A percentile compares a stretch with the other conserved stretches of the same genome.
These are phyloP conservation scores for Eilema depressum DNA, from an alignment of 2,888 invertebrate genomes.

Conservation along the genomic window DNA sequence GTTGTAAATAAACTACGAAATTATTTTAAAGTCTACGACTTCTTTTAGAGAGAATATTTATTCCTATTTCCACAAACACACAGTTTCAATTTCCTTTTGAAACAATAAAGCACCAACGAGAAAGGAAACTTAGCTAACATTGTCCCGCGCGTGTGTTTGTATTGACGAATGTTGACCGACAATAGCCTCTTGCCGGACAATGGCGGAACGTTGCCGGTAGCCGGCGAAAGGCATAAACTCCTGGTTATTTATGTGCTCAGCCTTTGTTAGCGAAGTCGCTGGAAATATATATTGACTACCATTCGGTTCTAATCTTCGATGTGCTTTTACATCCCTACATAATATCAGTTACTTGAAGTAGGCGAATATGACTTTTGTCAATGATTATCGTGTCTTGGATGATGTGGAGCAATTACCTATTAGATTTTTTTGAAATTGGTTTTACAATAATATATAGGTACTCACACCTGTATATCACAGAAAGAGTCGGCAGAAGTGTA, in stretches of 20 bases:
- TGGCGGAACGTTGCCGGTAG: background rate
- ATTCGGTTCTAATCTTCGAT: background rate
- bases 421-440: too few relatives aligned
- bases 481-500: background rate
- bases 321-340: background rate
- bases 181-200: background rate
- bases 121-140: background rate
- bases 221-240: background rate
- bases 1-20: background rate
- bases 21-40: background rate
- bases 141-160: background rate
- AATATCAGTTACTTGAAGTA: too few relatives aligned
- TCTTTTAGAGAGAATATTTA: background rate
- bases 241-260: constrained; percentile 4
- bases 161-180: background rate
- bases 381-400: background rate
- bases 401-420: too few relatives aligned
- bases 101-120: background rate
- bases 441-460: too few relatives aligned
- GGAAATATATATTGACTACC: background rate
- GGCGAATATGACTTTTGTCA: background rate
- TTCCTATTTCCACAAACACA: too few relatives aligned
- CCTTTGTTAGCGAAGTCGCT: background rate
- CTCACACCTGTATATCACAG: too few relatives aligned
- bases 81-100: background rate